phyloP scores from a whole-genome alignment of 1,140 invertebrate genomes.

The Venustaconcha ellipsiformis region DNA sequence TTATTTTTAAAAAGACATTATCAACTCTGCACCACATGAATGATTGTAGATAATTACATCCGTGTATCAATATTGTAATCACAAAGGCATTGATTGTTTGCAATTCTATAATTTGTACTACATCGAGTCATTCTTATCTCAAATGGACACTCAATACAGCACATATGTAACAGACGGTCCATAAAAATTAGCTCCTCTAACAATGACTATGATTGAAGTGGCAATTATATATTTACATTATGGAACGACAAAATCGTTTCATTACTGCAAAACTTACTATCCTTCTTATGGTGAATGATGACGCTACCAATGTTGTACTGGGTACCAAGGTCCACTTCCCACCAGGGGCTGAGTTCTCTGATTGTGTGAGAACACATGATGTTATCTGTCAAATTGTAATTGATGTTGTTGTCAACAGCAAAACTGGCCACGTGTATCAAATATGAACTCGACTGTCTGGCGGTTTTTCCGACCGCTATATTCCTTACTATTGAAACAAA shows the following conservation, averaged over 20 bases:
- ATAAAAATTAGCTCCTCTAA: too few relatives aligned
- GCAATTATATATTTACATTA: too few relatives aligned
- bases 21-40: too few relatives aligned
- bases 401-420: slow-evolving; percentile 10
- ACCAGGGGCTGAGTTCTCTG: slow-evolving; percentile 3
- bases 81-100: too few relatives aligned
- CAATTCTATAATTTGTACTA: too few relatives aligned
- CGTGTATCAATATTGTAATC: too few relatives aligned
- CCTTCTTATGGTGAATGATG: neutral
- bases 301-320: slow-evolving; percentile 6
- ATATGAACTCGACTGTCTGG: neutral
- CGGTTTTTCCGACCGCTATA: slow-evolving; percentile 21
- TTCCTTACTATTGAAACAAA: slow-evolving; percentile 12
- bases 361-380: slow-evolving; percentile 1
- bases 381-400: neutral
- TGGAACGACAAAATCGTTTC: neutral
- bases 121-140: too few relatives aligned
- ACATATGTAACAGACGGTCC: too few relatives aligned
- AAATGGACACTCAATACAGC: too few relatives aligned
- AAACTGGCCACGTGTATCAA: neutral
- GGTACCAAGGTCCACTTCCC: slow-evolving; percentile 16
- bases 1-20: too few relatives aligned
- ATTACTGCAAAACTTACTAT: slow-evolving; percentile 5
- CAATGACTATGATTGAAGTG: too few relatives aligned
- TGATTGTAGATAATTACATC: too few relatives aligned